Evolutionary conservation across 1,140 invertebrate species (phyloP).

Genomic region (Drosophila equinoxialis): DNA sequence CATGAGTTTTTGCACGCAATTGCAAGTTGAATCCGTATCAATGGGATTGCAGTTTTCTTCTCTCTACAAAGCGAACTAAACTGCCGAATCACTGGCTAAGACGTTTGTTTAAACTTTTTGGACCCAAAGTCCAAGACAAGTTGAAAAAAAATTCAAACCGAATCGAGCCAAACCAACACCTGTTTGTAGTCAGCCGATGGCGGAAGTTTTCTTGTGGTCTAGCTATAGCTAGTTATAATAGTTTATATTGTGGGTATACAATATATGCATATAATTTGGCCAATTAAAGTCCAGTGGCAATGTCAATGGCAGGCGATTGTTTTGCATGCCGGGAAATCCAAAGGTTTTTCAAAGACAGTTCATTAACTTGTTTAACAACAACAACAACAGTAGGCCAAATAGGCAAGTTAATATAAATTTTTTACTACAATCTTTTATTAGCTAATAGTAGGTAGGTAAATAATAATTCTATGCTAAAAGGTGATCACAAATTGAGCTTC

Average conservation of each 20-base stretch:
- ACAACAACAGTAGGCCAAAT: neutral
- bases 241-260: constrained; percentile 11
- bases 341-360: constrained; percentile 48
- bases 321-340: constrained; percentile 53
- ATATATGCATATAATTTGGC: constrained; percentile 24
- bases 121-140: constrained; percentile 58
- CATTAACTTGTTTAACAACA: constrained; percentile 28
- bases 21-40: too few species aligned
- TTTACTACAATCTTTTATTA: constrained; percentile 18
- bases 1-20: too few species aligned
- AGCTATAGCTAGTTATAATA: neutral
- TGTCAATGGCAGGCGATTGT: constrained; percentile 52
- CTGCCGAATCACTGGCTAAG: neutral
- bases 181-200: constrained; percentile 22
- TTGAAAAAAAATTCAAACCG: neutral
- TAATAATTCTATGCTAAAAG: constrained; percentile 19
- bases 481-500: constrained; percentile 64
- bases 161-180: constrained; percentile 8
- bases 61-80: too few species aligned
- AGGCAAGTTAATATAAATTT: neutral
- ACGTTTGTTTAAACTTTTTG: neutral
- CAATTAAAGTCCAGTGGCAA: constrained; percentile 64
- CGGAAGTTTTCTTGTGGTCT: constrained; percentile 67
- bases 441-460: neutral
- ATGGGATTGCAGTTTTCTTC: too few species aligned